Base-by-base conservation (phyloP, 2,797 vertebrate genomes). In the Tenualosa ilisha region DNA sequence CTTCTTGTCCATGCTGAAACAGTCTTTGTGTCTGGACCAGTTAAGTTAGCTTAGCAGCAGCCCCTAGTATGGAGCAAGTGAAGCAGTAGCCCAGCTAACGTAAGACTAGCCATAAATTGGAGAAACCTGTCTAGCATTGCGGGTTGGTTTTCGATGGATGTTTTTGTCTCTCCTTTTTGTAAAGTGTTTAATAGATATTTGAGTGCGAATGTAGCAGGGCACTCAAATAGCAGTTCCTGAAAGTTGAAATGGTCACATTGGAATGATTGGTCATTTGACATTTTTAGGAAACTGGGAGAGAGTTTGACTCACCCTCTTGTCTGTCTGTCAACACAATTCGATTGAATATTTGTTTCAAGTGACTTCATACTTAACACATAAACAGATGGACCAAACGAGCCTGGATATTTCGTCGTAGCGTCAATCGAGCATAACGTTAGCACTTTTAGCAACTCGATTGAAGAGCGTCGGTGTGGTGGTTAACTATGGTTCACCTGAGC, bases 11-110 rank as follows among this genome's bases (percentile, higher is more conserved):
- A 22, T 1, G 43, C 0, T 87, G 22, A 50, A 6, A 1, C 9
- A 65, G 82, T 13, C 53, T 86, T 83, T 86, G 85, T 83, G 63
- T 83, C 85, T 0, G 22, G 12, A 40, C 0, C 22, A 3, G 24
- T 54, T 49, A 1, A 15, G 3, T 61, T 84, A 1, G 17, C 5
- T 61, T 84, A 75, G 1, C 68, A 37, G 15, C 68, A 79, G 37
- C 72, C 72, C 72, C 72, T 79, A 79, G 72, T 17, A 46, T 4
- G 46, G 46, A 7, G 46, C 68, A 43, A 79, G 37, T 79, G 46
- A 79, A 79, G 72, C 72, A 46, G 20, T 43, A 13, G 50, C 11
- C 50, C 7, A 22, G 72, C 72, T 72, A 79, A 79, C 72, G 37
- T 22, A 9, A 79, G 17, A 40, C 37, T 79, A 79, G 40, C 72